Percentiles rank a stretch among this genome's conserved stretches.
Evolutionary conservation across 2,888 invertebrate species (phyloP).

Genomic region (Formica aserva): DNA sequence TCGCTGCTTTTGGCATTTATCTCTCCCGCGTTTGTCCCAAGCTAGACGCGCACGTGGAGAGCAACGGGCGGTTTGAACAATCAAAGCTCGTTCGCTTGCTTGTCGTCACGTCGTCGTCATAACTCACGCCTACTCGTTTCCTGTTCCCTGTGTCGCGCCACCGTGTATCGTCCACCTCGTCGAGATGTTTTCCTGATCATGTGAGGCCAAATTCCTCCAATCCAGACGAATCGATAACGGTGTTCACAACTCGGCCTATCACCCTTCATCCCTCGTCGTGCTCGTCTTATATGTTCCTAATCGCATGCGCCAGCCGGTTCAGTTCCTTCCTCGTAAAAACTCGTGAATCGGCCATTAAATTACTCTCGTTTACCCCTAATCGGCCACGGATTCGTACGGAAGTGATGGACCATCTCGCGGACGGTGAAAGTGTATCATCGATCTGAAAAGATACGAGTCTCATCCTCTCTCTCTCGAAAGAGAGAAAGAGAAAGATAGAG

Average conservation of each 20-base stretch:
- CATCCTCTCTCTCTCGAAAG: not conserved
- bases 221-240: not conserved
- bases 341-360: conserved; percentile 14
- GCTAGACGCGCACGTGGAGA: conserved; percentile 18
- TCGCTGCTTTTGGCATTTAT: conserved; percentile 79
- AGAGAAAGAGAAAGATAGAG: not conserved
- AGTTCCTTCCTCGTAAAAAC: conserved; percentile 45
- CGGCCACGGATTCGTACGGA: conserved; percentile 1
- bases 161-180: conserved; percentile 33
- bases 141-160: conserved; percentile 58
- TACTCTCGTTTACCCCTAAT: not conserved
- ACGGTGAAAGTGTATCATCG: not conserved
- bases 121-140: conserved; percentile 61
- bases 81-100: not conserved
- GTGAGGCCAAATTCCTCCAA: conserved; percentile 72
- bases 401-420: not conserved
- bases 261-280: not conserved
- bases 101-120: conserved; percentile 32
- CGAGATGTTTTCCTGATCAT: conserved; percentile 80
- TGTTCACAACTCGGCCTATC: not conserved
- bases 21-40: conserved; percentile 46
- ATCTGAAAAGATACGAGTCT: not conserved
- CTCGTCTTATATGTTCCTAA: conserved; percentile 61
- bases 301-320: conserved; percentile 29
- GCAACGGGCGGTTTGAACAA: not conserved